These are phyloP conservation scores for Scolopax mira DNA, from an alignment of 2,113 vertebrate species.

Conservation along the genomic window DNA sequence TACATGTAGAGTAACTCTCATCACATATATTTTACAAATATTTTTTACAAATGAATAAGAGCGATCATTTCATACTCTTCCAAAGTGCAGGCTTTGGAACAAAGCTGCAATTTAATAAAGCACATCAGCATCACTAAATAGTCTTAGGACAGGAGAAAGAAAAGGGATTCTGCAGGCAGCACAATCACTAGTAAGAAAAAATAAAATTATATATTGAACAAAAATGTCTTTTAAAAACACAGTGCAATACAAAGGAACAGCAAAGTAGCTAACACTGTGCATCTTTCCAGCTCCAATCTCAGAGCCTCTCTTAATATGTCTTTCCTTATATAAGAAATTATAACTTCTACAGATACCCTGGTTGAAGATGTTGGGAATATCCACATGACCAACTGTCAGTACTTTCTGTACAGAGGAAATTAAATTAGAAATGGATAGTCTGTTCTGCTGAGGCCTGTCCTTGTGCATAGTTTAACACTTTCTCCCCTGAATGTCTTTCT, in stretches of 20 bases:
- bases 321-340: neutral
- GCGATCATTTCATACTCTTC: neutral
- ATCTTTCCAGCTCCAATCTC: no score
- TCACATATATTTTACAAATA: neutral
- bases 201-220: neutral
- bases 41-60: neutral
- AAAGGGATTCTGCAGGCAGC: neutral
- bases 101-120: constrained; percentile 1
- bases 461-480: neutral
- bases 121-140: neutral
- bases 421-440: neutral
- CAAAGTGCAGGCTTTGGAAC: neutral
- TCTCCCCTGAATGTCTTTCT: neutral
- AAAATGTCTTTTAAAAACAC: neutral
- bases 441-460: neutral
- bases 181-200: neutral
- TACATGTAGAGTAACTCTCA: neutral
- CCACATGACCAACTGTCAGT: neutral
- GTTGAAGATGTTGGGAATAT: neutral
- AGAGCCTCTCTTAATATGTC: neutral
- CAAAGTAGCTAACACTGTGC: neutral
- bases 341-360: neutral
- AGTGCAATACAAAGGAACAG: neutral
- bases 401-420: neutral
- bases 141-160: neutral